These are phyloP conservation scores for Urocitellus parryii DNA, from an alignment of 2,113 vertebrate genomes.

Conservation along the genomic window DNA sequence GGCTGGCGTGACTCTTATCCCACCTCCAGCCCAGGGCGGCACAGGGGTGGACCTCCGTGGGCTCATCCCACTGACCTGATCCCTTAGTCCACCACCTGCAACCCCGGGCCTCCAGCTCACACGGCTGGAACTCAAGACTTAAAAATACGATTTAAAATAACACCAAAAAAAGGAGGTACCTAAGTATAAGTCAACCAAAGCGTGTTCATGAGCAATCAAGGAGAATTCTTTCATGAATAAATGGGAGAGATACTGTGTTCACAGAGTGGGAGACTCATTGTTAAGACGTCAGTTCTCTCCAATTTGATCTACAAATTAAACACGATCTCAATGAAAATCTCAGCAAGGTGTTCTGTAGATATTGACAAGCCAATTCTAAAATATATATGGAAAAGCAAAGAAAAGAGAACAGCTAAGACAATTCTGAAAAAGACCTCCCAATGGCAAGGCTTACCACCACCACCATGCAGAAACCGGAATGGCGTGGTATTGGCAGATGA, in stretches of 20 bases:
- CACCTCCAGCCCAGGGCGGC: too few species aligned
- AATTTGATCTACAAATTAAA: not conserved
- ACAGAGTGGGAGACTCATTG: fast-evolving
- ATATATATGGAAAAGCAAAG: not conserved
- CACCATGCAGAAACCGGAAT: fast-evolving
- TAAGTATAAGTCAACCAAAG: not conserved
- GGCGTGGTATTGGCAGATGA: too few species aligned
- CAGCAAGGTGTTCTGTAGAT: not conserved
- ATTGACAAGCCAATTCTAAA: not conserved
- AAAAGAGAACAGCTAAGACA: not conserved
- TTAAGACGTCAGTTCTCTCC: not conserved
- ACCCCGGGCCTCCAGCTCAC: not conserved
- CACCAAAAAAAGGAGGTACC: not conserved
- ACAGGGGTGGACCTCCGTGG: too few species aligned
- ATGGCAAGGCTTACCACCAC: too few species aligned
- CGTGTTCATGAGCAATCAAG: not conserved
- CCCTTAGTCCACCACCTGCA: not conserved
- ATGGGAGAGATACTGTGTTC: not conserved
- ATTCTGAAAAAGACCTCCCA: not conserved
- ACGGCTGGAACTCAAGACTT: not conserved
- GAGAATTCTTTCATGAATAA: not conserved
- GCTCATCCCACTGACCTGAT: too few species aligned
- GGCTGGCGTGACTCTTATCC: too few species aligned
- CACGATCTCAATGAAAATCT: not conserved
- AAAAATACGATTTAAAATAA: not conserved